Base-by-base conservation (phyloP, 30 jellyfish, hydroid and myxozoan species). In the Kudoa iwatai region DNA sequence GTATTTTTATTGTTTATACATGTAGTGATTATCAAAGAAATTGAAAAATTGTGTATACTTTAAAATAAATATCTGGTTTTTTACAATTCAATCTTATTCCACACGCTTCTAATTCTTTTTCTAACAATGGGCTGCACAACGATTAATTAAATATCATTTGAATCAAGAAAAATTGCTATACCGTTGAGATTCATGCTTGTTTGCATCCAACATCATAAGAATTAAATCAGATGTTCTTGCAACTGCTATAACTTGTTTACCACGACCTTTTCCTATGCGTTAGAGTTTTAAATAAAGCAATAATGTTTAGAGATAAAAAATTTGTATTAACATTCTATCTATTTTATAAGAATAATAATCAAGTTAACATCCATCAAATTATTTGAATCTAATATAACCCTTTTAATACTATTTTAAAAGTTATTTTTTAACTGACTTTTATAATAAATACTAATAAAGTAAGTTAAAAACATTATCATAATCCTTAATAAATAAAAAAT, bases 181-280 rank as follows among this genome's bases (percentile, higher is more conserved):
- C 94, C 56, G 63, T 41, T 74, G 94, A 2, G 57, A 39, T 24
- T 74, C 88, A 2, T 86, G 84, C 51, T 74, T 62, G 1, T 74
- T 46, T 4, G 94, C 85, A 53, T 74, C 94, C 50, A 74, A 43
- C 94, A 74, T 74, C 25, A 74, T 74, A 21, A 74, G 51, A 33
- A 74, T 87, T 24, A 74, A 28, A 44, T 74, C 94, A 0, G 94
- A 50, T 0, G 94, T 74, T 23, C 94, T 40, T 34, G 94, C 94
- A 21, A 74, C 94, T 1, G 94, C 94, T 16, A 74, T 74, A 4
- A 74, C 94, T 41, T 74, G 94, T 51, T 62, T 74, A 4, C 94
- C 94, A 23, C 94, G 52, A 2, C 94, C 94, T 46, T 69, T 69
- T 16, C 91, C 91, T 69, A 38, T 26, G 19, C 12, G n/a, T n/a